Percentiles rank a stretch among this genome's conserved stretches.
Evolutionary conservation across 2,888 invertebrate genomes (phyloP).

Genomic region (Ectobius pallidus): DNA sequence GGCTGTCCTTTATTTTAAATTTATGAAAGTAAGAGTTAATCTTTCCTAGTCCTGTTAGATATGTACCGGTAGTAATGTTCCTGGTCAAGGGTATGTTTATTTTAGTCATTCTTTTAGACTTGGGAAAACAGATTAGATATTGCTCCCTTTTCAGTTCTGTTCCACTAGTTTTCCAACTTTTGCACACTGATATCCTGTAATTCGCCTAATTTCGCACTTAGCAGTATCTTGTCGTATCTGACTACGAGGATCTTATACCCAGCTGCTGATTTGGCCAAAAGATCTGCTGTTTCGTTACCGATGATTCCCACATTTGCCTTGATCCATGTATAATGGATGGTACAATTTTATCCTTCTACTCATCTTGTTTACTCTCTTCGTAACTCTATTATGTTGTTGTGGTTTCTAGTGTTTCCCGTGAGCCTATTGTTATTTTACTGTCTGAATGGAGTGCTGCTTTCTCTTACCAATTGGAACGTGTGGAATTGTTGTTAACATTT

Average conservation of each 20-base stretch:
- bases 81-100: too few relatives aligned
- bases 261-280: background rate
- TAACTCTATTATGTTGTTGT: slow-evolving; percentile 7
- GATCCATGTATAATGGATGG: slow-evolving; percentile 1
- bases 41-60: background rate
- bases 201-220: background rate
- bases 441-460: slow-evolving; percentile 1
- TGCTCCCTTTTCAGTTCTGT: background rate
- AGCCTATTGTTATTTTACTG: slow-evolving; percentile 4
- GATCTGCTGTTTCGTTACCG: background rate
- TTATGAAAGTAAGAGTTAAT: too few relatives aligned
- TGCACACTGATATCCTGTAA: background rate
- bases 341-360: background rate
- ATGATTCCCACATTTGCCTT: too few relatives aligned
- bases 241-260: background rate
- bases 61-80: background rate
- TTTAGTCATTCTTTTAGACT: background rate
- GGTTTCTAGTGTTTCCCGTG: background rate
- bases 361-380: background rate
- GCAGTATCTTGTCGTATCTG: slow-evolving; percentile 5
- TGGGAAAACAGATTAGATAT: background rate
- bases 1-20: too few relatives aligned
- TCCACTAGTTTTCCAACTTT: background rate
- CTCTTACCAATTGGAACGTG: background rate
- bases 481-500: slow-evolving; percentile 4